phyloP scores from a whole-genome alignment of 2,113 vertebrate genomes.

The Empidonax alnorum region DNA sequence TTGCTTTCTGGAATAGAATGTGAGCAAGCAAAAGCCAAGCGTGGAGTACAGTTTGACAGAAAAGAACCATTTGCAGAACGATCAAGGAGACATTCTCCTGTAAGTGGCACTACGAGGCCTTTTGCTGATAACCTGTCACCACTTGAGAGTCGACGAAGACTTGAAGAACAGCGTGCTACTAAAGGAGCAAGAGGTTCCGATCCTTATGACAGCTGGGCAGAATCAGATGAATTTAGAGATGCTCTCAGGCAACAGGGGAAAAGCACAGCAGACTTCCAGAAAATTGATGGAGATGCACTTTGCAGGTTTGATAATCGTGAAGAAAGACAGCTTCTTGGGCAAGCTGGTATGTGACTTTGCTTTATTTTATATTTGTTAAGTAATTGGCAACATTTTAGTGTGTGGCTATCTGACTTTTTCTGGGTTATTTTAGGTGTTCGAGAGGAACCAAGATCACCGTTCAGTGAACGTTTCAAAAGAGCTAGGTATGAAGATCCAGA shows the following conservation, averaged over 20 bases:
- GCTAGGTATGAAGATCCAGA: conserved; percentile 81
- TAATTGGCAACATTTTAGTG: neutral
- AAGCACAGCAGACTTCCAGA: conserved; percentile 71
- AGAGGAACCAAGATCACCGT: conserved; percentile 79
- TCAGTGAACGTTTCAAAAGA: conserved; percentile 79
- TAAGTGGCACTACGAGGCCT: conserved; percentile 75
- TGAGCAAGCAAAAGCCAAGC: conserved; percentile 80
- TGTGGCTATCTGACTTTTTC: neutral
- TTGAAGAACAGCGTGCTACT: conserved; percentile 77
- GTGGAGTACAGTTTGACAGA: conserved; percentile 77
- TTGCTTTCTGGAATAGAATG: conserved; percentile 79
- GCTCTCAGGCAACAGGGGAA: conserved; percentile 69
- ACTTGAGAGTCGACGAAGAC: conserved; percentile 76
- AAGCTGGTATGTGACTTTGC: neutral
- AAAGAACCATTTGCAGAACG: conserved; percentile 80
- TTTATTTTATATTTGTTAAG: neutral
- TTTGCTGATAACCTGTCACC: conserved; percentile 76
- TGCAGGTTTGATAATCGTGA: conserved; percentile 70
- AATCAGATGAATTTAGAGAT: conserved; percentile 66
- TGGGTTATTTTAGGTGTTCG: conserved; percentile 71
- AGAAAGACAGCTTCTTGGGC: conserved; percentile 39
- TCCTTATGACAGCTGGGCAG: conserved; percentile 38
- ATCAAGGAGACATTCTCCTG: conserved; percentile 78
- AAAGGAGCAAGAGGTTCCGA: conserved; percentile 77
- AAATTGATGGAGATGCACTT: conserved; percentile 64